These are phyloP conservation scores for Orientallactaga sibirica DNA, from an alignment of 2,797 vertebrate species.

Conservation along the genomic window DNA sequence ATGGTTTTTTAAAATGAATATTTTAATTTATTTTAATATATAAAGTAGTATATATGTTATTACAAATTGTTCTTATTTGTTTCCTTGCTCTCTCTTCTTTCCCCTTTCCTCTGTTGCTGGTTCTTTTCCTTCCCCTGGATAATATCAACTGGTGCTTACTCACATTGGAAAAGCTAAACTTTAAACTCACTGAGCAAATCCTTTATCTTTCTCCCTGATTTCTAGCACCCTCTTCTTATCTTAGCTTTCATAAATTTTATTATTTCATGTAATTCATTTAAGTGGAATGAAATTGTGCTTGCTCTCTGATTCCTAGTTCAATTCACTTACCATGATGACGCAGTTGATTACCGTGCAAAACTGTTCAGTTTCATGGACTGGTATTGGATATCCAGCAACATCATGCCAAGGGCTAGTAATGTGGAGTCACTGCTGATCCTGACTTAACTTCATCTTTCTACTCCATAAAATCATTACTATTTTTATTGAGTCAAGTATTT, in stretches of 20 bases:
- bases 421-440: not conserved
- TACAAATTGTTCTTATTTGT: too few species aligned
- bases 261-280: not conserved
- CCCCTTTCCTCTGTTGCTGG: too few species aligned
- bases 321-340: not conserved
- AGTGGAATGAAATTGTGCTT: not conserved
- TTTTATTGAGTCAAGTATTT: too few species aligned
- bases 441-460: not conserved
- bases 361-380: not conserved
- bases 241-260: not conserved
- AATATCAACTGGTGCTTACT: not conserved
- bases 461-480: too few species aligned
- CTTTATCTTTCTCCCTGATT: fast-evolving
- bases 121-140: too few species aligned
- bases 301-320: not conserved
- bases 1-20: not conserved
- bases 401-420: not conserved
- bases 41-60: too few species aligned
- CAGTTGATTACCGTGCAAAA: not conserved
- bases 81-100: too few species aligned
- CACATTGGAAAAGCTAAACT: not conserved
- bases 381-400: not conserved
- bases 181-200: not conserved
- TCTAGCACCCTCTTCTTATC: not conserved
- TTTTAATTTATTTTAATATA: too few species aligned